Evolutionary conservation across 1,140 invertebrate genomes (phyloP), one percentile per base, ranked within the genome.

Genomic region (Cheumatopsyche charites): DNA sequence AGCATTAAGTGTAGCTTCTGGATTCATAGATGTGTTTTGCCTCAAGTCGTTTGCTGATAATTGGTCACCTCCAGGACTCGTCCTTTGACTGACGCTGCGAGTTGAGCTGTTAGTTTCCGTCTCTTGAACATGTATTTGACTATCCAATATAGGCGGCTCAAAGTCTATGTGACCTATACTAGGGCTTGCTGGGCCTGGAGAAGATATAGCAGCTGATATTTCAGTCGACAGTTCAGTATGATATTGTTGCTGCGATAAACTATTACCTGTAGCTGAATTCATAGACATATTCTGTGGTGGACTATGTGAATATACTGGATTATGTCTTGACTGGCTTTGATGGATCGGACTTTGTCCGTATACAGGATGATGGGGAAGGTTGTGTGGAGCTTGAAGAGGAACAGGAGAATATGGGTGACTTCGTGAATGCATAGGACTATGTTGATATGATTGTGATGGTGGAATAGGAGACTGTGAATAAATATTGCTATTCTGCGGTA

Each of bases 201-300:
- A 91, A 45, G 90, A 91, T 72, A 92, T 92, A 11, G 89, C 90
- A 0, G 91, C 90, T 76, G 89, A 91, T 71, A 92, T 92, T 78
- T 92, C 91, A 43, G 88, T 90, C 42, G 90, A 91, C 41, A 92
- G 80, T 78, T 93, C 91, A 1, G 90, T 91, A 78, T 91, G 90
- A 47, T 89, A 90, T 74, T 87, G 89, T 13, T 88, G 84, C 71
- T 89, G 83, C 72, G 62, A 75, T 43, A 75, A 13, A 52, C 43
- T 73, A 19, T 58, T 58, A 12, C 7, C 23, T 23, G 55, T 13
- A 21, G 55, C 17, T 0, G 55, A 15, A 63, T 62, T 72, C 52
- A 72, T 67, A 3, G 69, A 49, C 71, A 75, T 73, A 67, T 75
- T 77, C 26, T 71, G 71, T 3, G 73, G 73, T 6, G 75, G 75